Evolutionary conservation across 2,888 invertebrate genomes (phyloP), one percentile per base, ranked within the genome.

Genomic region (Apodemia mormo): DNA sequence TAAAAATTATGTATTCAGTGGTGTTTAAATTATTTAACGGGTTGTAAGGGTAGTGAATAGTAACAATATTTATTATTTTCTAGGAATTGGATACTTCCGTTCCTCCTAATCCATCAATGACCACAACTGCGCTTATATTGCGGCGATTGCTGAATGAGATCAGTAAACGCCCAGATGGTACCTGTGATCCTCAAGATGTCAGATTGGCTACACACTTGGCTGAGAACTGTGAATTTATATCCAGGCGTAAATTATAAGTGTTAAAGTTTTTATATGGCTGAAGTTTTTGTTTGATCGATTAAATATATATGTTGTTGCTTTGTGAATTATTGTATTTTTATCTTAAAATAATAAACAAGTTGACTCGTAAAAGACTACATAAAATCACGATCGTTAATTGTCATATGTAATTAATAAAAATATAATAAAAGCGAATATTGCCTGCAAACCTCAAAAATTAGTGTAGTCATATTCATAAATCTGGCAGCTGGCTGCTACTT

Each of bases 81-180:
- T 84, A 93, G 93, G 76, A 79, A 10, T 74, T 88, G 67, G 93
- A 93, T 74, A 78, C 85, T 2, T 88, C 92, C 1, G 87, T 92
- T 73, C 90, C 92, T n/a, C 87, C 89, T 2, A 81, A 88, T 69
- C 86, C 89, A 1, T 89, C 89, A 1, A 72, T 92, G 61, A 70
- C 73, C 2, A 88, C 90, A 1, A 92, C 92, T 40, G 78, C 83
- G 71, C 71, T 77, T 1, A 87, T 92, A 5, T 81, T 93, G 9
- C 84, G 87, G 74, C 86, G 84, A 72, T 68, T 90, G 30, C 75
- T 88, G 8, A 43, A 86, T 83, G 70, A 85, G 81, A 68, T 71
- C 76, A 2, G 75, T 80, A 12, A 80, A 79, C 29, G 71, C 67
- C 7, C 73, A 68, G 67, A 73, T 65, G 40, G n/a, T 76, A 9